phyloP scores from a whole-genome alignment of 2,888 invertebrate species.

The Leptogaster cylindrica region DNA sequence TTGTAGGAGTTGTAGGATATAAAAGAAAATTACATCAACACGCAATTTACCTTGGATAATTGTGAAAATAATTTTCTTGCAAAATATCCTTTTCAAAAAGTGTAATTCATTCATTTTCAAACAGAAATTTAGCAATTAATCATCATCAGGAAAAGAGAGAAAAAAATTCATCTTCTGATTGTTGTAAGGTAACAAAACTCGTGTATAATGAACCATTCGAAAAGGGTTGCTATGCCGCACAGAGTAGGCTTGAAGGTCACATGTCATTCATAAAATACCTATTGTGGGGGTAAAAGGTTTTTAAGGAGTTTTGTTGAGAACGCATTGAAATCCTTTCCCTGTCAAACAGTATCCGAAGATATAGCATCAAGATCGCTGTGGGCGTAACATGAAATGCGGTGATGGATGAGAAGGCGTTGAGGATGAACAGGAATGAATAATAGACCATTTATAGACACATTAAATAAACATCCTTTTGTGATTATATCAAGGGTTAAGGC shows the following conservation, averaged over 20 bases:
- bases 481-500: too few relatives aligned
- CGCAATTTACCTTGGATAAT: neutral
- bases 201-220: too few relatives aligned
- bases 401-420: too few relatives aligned
- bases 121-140: neutral
- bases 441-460: too few relatives aligned
- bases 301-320: conserved; percentile 3
- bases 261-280: neutral
- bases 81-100: neutral
- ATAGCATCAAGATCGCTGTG: too few relatives aligned
- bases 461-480: too few relatives aligned
- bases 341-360: neutral
- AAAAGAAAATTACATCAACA: neutral
- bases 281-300: neutral
- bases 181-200: too few relatives aligned
- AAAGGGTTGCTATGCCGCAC: conserved; percentile 6
- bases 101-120: neutral
- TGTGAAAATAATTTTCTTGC: neutral
- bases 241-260: neutral
- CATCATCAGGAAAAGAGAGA: neutral
- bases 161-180: neutral
- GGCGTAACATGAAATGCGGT: too few relatives aligned
- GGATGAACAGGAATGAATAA: too few relatives aligned
- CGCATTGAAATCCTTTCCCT: neutral
- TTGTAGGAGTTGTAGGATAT: neutral